These are phyloP conservation scores for Anadara kagoshimensis DNA, from an alignment of 1,140 invertebrate genomes.

Conservation along the genomic window DNA sequence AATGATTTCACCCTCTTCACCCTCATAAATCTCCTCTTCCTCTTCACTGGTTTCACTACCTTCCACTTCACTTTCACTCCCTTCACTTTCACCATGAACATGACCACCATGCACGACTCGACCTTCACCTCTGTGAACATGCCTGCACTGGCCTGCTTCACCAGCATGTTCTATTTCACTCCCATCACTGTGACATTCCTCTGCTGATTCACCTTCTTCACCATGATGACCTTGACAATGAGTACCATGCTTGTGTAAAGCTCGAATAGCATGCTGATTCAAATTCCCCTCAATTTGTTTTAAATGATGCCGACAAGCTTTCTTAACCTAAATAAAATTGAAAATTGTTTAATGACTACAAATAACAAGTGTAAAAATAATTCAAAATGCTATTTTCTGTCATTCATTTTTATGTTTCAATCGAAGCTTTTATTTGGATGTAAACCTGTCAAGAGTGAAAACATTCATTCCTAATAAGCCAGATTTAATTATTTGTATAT, in stretches of 20 bases:
- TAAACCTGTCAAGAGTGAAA: too few species aligned
- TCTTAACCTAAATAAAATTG: too few species aligned
- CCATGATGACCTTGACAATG: slow-evolving; percentile 67
- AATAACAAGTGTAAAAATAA: too few species aligned
- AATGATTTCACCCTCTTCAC: slow-evolving; percentile 30
- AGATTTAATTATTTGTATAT: too few species aligned
- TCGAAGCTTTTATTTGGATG: too few species aligned
- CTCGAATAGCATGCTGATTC: slow-evolving; percentile 9
- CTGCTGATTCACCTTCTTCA: slow-evolving; percentile 72
- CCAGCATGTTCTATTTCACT: slow-evolving; percentile 33
- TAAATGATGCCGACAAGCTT: background rate
- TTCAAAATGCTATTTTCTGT: too few species aligned
- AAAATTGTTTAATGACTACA: too few species aligned
- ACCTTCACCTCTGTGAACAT: slow-evolving; percentile 22
- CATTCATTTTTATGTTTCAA: too few species aligned
- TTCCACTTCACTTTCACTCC: slow-evolving; percentile 48
- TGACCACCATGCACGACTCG: slow-evolving; percentile 17
- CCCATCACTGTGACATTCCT: slow-evolving; percentile 40
- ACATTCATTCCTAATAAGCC: too few species aligned
- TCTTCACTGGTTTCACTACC: slow-evolving; percentile 53
- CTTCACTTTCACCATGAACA: slow-evolving; percentile 30
- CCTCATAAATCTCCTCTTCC: slow-evolving; percentile 53
- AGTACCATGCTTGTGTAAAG: slow-evolving; percentile 43
- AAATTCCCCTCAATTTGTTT: background rate
- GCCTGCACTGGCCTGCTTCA: slow-evolving; percentile 18